Evolutionary conservation across 2,113 vertebrate species (phyloP).

Genomic region (Stercorarius parasiticus): DNA sequence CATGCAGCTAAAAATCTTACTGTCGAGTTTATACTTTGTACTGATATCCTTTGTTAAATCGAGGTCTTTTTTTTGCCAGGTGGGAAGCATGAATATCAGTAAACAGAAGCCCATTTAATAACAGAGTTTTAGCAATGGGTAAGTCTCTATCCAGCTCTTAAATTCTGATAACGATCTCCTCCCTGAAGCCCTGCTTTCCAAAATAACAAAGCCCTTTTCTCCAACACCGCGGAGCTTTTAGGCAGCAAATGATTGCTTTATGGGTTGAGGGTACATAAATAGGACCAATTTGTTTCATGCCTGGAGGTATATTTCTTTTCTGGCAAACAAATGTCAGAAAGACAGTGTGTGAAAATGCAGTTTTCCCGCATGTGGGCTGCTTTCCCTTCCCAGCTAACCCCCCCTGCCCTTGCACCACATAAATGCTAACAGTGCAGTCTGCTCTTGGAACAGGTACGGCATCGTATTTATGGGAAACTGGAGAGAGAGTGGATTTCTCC

Average conservation of each 20-base stretch:
- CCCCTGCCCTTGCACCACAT: not conserved
- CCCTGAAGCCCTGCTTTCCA: not conserved
- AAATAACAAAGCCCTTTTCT: not conserved
- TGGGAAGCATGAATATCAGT: not conserved
- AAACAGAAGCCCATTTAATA: not conserved
- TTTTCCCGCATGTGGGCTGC: not conserved
- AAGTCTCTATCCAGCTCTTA: not conserved
- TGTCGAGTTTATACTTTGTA: not conserved
- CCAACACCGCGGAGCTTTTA: not conserved
- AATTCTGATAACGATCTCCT: constrained; percentile 8
- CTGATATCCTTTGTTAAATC: not conserved
- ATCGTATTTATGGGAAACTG: accelerated
- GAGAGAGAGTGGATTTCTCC: not conserved
- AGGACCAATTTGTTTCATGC: not conserved
- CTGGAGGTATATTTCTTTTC: not conserved
- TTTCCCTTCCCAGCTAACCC: not conserved
- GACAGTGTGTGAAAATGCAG: not conserved
- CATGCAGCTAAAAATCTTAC: not conserved
- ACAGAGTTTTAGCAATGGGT: not conserved
- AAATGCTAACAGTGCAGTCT: not conserved
- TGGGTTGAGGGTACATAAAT: not conserved
- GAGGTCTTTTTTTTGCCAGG: not conserved
- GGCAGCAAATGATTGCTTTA: not conserved
- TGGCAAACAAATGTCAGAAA: not conserved
- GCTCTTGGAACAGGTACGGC: not conserved